Conservation (phyloP, 2,113 vertebrate species). For the Electrona antarctica region DNA sequence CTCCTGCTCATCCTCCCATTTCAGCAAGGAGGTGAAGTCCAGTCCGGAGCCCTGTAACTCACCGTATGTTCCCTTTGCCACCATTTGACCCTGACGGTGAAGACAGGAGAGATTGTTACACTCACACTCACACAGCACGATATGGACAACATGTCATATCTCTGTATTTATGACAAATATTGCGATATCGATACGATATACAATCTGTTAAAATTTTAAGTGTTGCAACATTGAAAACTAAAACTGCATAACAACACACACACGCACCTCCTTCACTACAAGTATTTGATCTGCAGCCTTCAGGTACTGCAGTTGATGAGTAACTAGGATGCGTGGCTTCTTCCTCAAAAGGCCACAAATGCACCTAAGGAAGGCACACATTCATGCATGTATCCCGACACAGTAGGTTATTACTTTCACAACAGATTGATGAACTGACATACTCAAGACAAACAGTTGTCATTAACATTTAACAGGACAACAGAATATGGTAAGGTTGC, state of each 20-base stretch:
- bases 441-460: neutral
- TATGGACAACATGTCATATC: neutral
- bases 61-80: conserved; percentile 86
- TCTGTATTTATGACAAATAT: neutral
- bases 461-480: neutral
- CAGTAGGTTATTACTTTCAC: neutral
- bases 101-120: neutral
- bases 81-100: conserved; percentile 83
- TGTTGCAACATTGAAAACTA: no score
- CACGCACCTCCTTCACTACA: conserved; percentile 90
- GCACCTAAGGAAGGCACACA: conserved; percentile 78
- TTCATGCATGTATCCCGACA: neutral
- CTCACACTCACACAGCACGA: neutral
- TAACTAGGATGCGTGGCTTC: conserved; percentile 91
- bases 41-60: conserved; percentile 88
- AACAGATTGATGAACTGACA: neutral
- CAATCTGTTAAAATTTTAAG: no score
- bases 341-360: conserved; percentile 90
- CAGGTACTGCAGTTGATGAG: conserved; percentile 94
- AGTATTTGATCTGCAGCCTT: conserved; percentile 89
- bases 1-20: conserved; percentile 82
- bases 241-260: neutral
- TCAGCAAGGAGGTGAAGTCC: conserved; percentile 91
- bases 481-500: neutral
- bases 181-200: no score